Evolutionary conservation across 2,797 vertebrate species (phyloP).

Genomic region (Tadarida brasiliensis): DNA sequence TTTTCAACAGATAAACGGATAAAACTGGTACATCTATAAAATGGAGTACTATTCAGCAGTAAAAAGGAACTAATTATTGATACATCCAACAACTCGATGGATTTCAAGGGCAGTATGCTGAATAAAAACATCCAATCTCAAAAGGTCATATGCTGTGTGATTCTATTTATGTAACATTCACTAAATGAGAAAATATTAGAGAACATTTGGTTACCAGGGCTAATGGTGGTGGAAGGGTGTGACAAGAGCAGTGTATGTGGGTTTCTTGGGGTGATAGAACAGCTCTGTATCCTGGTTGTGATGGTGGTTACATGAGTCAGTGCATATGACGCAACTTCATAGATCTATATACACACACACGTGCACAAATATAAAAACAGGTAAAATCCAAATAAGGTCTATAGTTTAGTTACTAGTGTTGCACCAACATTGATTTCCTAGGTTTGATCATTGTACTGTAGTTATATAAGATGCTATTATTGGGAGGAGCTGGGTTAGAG

Average conservation of each 20-base stretch:
- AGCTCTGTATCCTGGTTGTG: neutral
- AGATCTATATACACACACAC: neutral
- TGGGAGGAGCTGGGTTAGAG: neutral
- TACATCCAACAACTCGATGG: neutral
- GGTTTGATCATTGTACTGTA: neutral
- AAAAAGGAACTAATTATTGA: neutral
- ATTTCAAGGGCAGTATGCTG: neutral
- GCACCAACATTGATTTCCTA: neutral
- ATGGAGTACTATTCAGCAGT: neutral
- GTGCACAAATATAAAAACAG: neutral
- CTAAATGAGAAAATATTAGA: neutral
- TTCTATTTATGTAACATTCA: neutral
- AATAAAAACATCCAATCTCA: neutral
- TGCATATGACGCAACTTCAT: neutral
- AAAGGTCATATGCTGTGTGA: neutral
- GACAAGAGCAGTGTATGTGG: neutral
- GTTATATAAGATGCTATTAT: neutral
- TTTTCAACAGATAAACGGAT: neutral
- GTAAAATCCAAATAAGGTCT: neutral
- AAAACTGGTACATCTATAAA: neutral
- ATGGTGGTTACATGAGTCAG: neutral
- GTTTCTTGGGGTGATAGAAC: neutral
- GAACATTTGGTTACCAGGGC: neutral
- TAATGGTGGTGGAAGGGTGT: neutral
- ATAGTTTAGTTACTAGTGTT: neutral